Percentiles rank a stretch among this genome's conserved stretches.
Conservation (phyloP, 37 sponge, comb jelly and placozoan genomes). For the Hormiphora californensis region DNA sequence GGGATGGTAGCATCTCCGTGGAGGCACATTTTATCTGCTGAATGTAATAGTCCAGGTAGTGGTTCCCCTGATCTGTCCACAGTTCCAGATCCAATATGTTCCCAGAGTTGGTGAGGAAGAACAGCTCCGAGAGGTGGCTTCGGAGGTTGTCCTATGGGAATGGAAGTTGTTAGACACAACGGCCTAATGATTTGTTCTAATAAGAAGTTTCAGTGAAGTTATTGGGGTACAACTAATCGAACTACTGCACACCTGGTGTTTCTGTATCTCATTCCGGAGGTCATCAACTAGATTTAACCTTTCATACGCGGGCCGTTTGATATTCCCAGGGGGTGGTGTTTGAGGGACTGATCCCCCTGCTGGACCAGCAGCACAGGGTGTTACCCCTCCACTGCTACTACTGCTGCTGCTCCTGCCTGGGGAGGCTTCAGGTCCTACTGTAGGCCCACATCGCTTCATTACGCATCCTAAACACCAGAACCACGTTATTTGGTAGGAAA, state of each 20-base stretch:
- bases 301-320: constrained; percentile 45
- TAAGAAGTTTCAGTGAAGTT: too few species aligned
- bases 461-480: constrained; percentile 43
- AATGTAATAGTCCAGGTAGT: constrained; percentile 67
- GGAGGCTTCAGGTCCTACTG: constrained; percentile 55
- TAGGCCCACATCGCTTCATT: constrained; percentile 52
- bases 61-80: constrained; percentile 79
- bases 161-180: too few species aligned
- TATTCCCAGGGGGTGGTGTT: too few species aligned
- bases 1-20: neutral
- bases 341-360: too few species aligned
- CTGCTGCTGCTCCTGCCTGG: too few species aligned
- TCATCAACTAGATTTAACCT: constrained; percentile 43
- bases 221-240: too few species aligned
- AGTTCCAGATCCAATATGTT: constrained; percentile 76
- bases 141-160: constrained; percentile 47
- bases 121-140: constrained; percentile 69
- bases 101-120: constrained; percentile 75
- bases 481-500: too few species aligned
- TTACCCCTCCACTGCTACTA: too few species aligned
- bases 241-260: neutral
- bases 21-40: constrained; percentile 56
- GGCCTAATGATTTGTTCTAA: too few species aligned
- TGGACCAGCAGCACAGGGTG: too few species aligned
- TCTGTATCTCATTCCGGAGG: constrained; percentile 44